Conservation (phyloP, 2,797 vertebrate genomes). For the Champsocephalus gunnari region DNA sequence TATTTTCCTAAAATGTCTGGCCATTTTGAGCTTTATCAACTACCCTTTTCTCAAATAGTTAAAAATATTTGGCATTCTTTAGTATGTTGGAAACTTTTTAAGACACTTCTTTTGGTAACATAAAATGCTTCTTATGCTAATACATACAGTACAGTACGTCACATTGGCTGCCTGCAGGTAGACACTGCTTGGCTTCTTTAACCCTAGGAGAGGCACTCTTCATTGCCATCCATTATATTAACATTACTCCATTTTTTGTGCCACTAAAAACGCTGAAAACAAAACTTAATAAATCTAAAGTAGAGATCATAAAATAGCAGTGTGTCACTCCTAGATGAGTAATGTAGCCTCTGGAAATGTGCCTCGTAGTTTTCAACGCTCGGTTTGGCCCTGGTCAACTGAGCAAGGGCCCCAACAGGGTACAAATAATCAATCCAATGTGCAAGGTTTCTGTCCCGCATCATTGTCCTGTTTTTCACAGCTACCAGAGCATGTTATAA, state of each 20-base stretch:
- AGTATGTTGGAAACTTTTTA: neutral
- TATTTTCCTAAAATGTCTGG: too few species aligned
- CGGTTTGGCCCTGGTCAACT: constrained; percentile 50
- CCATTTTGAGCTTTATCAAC: neutral
- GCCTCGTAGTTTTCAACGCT: constrained; percentile 52
- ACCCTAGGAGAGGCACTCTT: constrained; percentile 12
- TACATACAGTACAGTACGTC: constrained; percentile 1
- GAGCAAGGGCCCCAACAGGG: constrained; percentile 28
- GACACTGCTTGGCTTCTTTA: constrained; percentile 17
- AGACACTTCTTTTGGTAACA: neutral
- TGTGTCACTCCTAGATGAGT: constrained; percentile 46
- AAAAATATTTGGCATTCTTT: neutral
- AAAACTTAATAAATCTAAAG: constrained; percentile 48
- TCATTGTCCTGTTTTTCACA: constrained; percentile 10
- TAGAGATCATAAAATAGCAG: constrained; percentile 39
- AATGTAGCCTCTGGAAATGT: constrained; percentile 54
- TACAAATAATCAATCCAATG: constrained; percentile 46
- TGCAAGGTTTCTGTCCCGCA: constrained; percentile 25
- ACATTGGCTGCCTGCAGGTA: neutral
- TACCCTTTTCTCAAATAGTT: neutral
- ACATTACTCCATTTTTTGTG: neutral
- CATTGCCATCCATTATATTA: constrained; percentile 17
- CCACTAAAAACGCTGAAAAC: constrained; percentile 17
- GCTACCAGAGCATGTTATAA: neutral
- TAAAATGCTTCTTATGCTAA: neutral